Base-by-base conservation (phyloP, 2,113 vertebrate species). In the Nothobranchius kuhntae region DNA sequence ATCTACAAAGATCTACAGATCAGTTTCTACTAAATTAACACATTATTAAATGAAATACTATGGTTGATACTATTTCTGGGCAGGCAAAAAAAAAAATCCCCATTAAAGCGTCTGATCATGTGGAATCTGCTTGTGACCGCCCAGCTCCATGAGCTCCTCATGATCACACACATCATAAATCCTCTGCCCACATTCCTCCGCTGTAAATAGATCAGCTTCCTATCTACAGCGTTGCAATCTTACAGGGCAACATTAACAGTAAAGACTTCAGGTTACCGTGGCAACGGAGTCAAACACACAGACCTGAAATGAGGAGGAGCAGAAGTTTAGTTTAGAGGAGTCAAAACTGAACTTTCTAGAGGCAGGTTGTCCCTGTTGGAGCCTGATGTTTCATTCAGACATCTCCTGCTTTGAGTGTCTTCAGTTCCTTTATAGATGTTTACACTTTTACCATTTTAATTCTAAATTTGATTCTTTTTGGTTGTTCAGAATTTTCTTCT, bases 171-270 rank as follows among this genome's bases (percentile, higher is more conserved):
- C 30, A 54, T 11, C 0, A 36, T 30, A 30, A 30, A 30, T 30
- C 30, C 30, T 30, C 30, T 30, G 73, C 69, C 62, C 30, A 52
- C 59, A 42, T 17, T 8, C 24, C 9, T 4, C 53, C 13, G 79
- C 75, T 73, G 30, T 76, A 80, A 86, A 88, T 87, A 88, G 77
- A 89, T 73, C 61, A 36, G 61, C 78, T 78, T 73, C 48, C 71
- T 52, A 75, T 68, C 69, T 75, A 56, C 71, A 86, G 77, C 77
- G 54, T 40, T 40, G n/a, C 38, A 65, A 80, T 82, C 59, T 78
- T 73, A 76, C 53, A 71, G 61, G 53, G 61, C 61, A 51, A 36
- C 24, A 75, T 86, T 85, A 75, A 65, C 78, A 88, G 87, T 48
- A 69, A 36, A 46, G 59, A 62, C 46, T 72, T 11, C 15, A 11